Evolutionary conservation across 2,113 vertebrate genomes (phyloP).

Genomic region (Neogale vison): DNA sequence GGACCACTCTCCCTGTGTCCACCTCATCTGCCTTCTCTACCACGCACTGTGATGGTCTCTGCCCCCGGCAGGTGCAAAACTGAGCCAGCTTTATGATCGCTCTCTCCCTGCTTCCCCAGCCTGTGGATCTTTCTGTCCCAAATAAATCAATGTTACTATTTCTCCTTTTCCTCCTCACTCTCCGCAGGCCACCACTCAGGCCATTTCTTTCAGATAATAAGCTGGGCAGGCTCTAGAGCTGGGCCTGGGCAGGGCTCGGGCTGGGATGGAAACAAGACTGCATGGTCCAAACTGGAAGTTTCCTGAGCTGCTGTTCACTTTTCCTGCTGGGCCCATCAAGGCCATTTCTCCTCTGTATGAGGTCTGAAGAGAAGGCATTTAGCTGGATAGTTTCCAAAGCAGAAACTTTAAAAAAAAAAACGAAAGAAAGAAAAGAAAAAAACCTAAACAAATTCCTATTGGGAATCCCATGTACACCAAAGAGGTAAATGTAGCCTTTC

Average conservation of each 20-base stretch:
- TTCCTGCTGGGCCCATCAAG: not conserved
- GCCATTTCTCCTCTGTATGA: not conserved
- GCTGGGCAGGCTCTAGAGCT: not conserved
- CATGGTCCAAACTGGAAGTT: not conserved
- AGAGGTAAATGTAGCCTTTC: not conserved
- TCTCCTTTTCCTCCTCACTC: slow-evolving; percentile 71
- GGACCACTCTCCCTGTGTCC: not conserved
- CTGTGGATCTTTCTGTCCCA: slow-evolving; percentile 15
- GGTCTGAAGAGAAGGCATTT: not conserved
- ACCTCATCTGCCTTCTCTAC: not conserved
- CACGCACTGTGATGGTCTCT: not conserved
- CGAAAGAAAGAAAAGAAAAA: no score
- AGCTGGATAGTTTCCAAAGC: not conserved
- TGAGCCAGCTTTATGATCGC: not conserved
- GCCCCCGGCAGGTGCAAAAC: not conserved
- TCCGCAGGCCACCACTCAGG: slow-evolving; percentile 73
- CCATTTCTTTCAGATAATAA: slow-evolving; percentile 80
- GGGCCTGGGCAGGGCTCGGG: not conserved
- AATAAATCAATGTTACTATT: slow-evolving; percentile 79
- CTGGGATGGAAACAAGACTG: not conserved
- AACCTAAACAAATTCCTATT: not conserved
- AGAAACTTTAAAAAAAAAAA: not conserved
- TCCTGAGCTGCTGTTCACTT: not conserved
- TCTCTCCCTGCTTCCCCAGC: not conserved
- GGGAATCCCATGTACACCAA: not conserved